phyloP scores from a whole-genome alignment of 2,888 invertebrate genomes.

The Cryptus viduatorius region DNA sequence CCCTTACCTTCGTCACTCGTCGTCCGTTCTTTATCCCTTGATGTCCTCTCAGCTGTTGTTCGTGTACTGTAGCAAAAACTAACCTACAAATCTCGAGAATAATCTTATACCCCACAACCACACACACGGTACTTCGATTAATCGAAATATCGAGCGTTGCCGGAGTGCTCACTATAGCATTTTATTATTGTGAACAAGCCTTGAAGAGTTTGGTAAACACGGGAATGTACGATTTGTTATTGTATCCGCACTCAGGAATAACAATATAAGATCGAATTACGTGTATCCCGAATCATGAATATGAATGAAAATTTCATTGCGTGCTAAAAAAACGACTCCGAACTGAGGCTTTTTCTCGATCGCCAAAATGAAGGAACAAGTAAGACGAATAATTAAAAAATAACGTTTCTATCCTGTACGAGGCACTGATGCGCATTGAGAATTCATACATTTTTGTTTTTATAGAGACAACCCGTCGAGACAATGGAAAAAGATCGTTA shows the following conservation, averaged over 20 bases:
- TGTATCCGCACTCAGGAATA: background rate
- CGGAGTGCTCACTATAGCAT: background rate
- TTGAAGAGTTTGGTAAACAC: background rate
- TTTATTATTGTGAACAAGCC: background rate
- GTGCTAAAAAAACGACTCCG: background rate
- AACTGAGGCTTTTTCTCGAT: background rate
- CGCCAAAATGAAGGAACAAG: conserved; percentile 32
- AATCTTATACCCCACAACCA: too few species aligned
- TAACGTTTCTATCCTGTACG: background rate
- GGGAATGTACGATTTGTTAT: background rate
- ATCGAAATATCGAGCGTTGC: background rate
- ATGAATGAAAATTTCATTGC: conserved; percentile 15
- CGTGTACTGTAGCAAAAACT: conserved; percentile 4
- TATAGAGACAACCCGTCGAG: conserved; percentile 55
- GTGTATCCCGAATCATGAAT: background rate
- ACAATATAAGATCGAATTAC: background rate
- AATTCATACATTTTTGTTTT: background rate
- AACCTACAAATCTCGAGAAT: too few species aligned
- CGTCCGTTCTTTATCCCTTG: background rate
- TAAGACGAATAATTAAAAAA: background rate
- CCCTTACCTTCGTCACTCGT: conserved; percentile 1
- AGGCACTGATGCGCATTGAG: background rate
- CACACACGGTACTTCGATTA: background rate
- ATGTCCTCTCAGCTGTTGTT: conserved; percentile 8
- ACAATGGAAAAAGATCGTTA: conserved; percentile 45